Conservation (phyloP, 2,888 invertebrate species). For the Cepaea hortensis region DNA sequence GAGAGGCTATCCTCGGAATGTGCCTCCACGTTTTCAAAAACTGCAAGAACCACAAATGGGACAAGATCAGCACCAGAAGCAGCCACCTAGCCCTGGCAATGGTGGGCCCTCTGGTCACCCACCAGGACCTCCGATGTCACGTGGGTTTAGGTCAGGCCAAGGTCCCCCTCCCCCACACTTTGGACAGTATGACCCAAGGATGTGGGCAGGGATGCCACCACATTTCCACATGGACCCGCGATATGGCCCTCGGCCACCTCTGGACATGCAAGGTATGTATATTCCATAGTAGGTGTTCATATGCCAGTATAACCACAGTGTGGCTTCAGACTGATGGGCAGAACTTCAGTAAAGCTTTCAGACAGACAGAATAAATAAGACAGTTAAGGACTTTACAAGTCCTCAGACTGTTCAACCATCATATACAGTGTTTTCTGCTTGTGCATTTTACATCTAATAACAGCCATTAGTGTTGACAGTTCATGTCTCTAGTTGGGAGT, state of each 20-base stretch:
- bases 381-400: too few species aligned
- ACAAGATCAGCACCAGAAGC: slow-evolving; percentile 55
- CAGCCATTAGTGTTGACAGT: too few species aligned
- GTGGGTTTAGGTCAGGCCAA: slow-evolving; percentile 70
- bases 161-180: slow-evolving; percentile 70
- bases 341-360: too few species aligned
- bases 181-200: slow-evolving; percentile 57
- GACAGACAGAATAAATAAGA: too few species aligned
- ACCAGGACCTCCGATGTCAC: slow-evolving; percentile 57
- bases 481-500: too few species aligned
- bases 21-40: slow-evolving; percentile 84
- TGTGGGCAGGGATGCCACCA: slow-evolving; percentile 64
- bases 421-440: too few species aligned
- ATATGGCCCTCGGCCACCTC: slow-evolving; percentile 65
- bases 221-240: slow-evolving; percentile 65
- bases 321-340: too few species aligned
- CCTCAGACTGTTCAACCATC: too few species aligned
- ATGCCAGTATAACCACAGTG: too few species aligned
- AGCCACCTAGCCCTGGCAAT: slow-evolving; percentile 56
- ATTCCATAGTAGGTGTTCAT: too few species aligned
- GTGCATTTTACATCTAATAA: too few species aligned
- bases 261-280: slow-evolving; percentile 70
- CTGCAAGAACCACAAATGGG: slow-evolving; percentile 61
- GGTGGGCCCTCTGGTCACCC: slow-evolving; percentile 54
- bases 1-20: slow-evolving; percentile 62